Conservation (phyloP, 1,140 invertebrate species). For the Dinoponera quadriceps region DNA sequence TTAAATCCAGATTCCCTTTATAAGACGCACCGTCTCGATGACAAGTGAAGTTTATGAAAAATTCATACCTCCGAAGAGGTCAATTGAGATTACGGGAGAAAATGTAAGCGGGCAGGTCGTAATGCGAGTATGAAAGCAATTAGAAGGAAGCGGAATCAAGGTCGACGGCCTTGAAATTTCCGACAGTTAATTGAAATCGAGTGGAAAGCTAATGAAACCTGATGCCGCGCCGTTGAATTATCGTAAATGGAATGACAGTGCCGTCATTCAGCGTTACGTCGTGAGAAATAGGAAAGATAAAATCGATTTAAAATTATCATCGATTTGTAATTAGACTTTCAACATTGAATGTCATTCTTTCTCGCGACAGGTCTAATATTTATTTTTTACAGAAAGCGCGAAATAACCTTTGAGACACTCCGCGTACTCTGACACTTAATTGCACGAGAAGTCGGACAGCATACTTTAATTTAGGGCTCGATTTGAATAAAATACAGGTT, state of each 20-base stretch:
- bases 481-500: no score
- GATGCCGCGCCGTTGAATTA: slow-evolving; percentile 34
- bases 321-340: neutral
- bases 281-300: slow-evolving; percentile 17
- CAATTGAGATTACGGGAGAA: neutral
- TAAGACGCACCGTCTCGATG: neutral
- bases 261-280: neutral
- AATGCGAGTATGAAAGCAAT: slow-evolving; percentile 22
- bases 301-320: neutral
- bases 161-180: slow-evolving; percentile 54
- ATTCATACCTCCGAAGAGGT: neutral
- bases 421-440: neutral
- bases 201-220: slow-evolving; percentile 54
- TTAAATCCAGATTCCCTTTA: neutral
- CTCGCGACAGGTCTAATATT: neutral
- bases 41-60: neutral
- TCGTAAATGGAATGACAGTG: slow-evolving; percentile 41
- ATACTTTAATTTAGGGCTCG: neutral
- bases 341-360: neutral
- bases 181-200: slow-evolving; percentile 57
- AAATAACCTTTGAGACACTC: neutral
- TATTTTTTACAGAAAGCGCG: slow-evolving; percentile 14
- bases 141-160: slow-evolving; percentile 41
- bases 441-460: slow-evolving; percentile 4
- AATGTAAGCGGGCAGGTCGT: slow-evolving; percentile 3